Evolutionary conservation across 2,113 vertebrate genomes (phyloP).

Genomic region (Urocynchramus pylzowi): DNA sequence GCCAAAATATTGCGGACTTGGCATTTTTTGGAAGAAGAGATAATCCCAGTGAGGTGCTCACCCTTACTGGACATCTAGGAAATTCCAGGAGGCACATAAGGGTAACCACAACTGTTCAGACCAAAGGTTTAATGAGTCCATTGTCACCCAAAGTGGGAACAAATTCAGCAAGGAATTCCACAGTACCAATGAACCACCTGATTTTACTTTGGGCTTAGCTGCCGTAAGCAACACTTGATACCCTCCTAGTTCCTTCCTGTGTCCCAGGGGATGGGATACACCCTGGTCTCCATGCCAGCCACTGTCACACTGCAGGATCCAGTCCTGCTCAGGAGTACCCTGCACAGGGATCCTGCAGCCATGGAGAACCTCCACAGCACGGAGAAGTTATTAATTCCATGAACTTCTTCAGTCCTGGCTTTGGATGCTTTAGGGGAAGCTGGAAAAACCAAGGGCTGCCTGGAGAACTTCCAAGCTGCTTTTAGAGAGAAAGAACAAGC

Average conservation of each 20-base stretch:
- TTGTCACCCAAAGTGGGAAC: background rate
- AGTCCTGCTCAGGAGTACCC: background rate
- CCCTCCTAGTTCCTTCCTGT: background rate
- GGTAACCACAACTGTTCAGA: background rate
- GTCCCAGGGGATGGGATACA: background rate
- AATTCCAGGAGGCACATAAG: background rate
- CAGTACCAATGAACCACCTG: background rate
- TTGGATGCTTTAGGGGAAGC: background rate
- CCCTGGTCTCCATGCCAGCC: background rate
- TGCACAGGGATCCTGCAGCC: background rate
- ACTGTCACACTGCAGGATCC: accelerated
- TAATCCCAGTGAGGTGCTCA: background rate
- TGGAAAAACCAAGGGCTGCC: background rate
- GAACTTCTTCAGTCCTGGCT: too few relatives aligned
- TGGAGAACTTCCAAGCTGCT: background rate
- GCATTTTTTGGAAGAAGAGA: background rate
- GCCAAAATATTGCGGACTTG: background rate
- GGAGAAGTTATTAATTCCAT: background rate
- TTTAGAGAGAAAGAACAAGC: background rate
- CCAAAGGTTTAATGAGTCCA: background rate
- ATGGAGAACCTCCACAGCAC: background rate
- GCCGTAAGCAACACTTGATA: background rate
- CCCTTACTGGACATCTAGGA: background rate
- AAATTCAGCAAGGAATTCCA: background rate
- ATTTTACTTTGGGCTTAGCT: background rate